Conservation (phyloP, 2,113 vertebrate species). For the Corythaeola cristata region DNA sequence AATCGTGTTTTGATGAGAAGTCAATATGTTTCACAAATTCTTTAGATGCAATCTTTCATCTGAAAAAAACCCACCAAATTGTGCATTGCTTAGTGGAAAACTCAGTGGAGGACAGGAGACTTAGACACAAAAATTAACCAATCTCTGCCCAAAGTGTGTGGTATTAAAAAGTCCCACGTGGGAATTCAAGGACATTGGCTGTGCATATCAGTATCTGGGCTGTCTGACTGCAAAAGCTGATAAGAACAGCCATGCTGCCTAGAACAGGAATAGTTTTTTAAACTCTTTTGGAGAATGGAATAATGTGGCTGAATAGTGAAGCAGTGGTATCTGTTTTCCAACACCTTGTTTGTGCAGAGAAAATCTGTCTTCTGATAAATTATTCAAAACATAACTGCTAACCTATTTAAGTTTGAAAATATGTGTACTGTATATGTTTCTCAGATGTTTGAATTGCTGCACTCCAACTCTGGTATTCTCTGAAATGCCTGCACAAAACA, state of each 20-base stretch:
- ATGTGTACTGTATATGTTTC: not conserved
- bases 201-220: not conserved
- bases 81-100: not conserved
- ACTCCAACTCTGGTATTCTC: not conserved
- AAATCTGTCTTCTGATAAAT: constrained; percentile 26
- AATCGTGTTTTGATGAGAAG: not conserved
- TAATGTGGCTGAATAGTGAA: not conserved
- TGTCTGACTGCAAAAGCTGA: not conserved
- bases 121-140: not conserved
- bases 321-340: not conserved
- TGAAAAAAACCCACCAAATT: not conserved
- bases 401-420: constrained; percentile 26
- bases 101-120: not conserved
- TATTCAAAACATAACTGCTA: constrained; percentile 39
- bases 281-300: not conserved
- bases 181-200: not conserved
- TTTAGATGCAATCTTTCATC: not conserved
- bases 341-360: not conserved
- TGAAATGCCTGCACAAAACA: not conserved
- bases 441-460: not conserved
- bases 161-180: not conserved
- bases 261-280: not conserved
- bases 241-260: not conserved
- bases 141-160: not conserved
- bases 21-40: not conserved